Evolutionary conservation across 1,140 invertebrate genomes (phyloP), one percentile per base, ranked within the genome.

Genomic region (Brachionus rotundiformis): DNA sequence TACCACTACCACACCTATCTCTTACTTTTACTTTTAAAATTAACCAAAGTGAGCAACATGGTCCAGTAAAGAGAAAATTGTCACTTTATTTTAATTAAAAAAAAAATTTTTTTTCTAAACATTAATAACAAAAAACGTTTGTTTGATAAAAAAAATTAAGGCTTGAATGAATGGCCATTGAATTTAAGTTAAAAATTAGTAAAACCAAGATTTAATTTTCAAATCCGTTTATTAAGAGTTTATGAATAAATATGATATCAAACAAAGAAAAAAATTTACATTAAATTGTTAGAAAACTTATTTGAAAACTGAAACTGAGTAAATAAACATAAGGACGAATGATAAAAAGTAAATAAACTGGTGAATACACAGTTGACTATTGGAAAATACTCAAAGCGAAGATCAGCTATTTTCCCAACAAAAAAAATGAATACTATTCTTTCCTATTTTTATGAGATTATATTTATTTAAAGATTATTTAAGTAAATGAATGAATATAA

Each of bases 391-490:
- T 63, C 61, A 68, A 54, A 54, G 47, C 47, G 47, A 54, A 68
- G 31, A 68, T 68, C 31, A 68, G 33, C 63, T 68, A 8, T 36
- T 68, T 68, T 68, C 63, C 16, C 63, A 68, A 68, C 33, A 68
- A 68, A 68, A 39, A 39, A 23, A 54, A 54, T 54, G 5, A 54
- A 54, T 19, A 10, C 47, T 19, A 19, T 19, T 54, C 47, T 23
- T 54, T 25, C 47, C 33, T 36, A 68, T 68, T 68, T 68, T 68
- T 36, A 41, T 36, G 33, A 36, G 63, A 33, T 68, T 68, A 68
- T 68, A 68, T 68, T 68, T 68, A 36, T 68, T 68, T 68, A 68
- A 68, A 68, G 63, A 68, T 68, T 68, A 68, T 68, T 36, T 19
- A 33, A 33, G 25, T 63, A 29, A 29, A 29, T 63, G 16, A 33